Evolutionary conservation across 2,797 vertebrate genomes (phyloP), one percentile per base, ranked within the genome.

Genomic region (Myripristis murdjan): DNA sequence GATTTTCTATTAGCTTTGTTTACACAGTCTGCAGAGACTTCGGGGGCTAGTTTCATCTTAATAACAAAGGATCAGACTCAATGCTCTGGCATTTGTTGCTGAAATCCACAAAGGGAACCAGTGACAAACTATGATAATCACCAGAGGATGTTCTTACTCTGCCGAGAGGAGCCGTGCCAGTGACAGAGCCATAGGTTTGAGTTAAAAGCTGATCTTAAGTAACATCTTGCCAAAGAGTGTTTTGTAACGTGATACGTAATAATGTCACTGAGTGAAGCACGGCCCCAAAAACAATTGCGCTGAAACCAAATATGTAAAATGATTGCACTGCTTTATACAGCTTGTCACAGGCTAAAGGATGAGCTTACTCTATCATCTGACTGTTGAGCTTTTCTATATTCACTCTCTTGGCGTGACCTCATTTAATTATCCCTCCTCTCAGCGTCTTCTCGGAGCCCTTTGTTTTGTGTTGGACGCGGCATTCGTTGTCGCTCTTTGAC

Each of bases 1-100:
- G 82, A 77, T 86, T 89, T 87, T 85, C 82, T 87, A 86, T 90
- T 90, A 87, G 86, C 69, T 72, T 37, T 92, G 89, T 91, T 93
- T 91, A 91, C 89, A 75, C 84, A 60, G 79, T 87, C 77, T 89
- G 79, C 63, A 39, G 71, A 80, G 77, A 88, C 89, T 88, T 85
- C 64, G 1, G 81, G 80, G 84, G 88, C 65, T 64, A 79, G 85
- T 87, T 92, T 90, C 79, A 91, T 91, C 85, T 81, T 77, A 90
- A 90, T 90, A 90, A 89, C 75, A 76, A 72, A 57, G 69, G 85
- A 90, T 91, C 86, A 89, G 74, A 77, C 66, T 77, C 83, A 70
- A 52, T 58, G 75, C 79, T 60, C 14, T 78, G 80, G 84, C 70
- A 78, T 88, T 85, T 88, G 76, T 70, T 81, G 60, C 72, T 59